phyloP scores from a whole-genome alignment of 2,797 vertebrate genomes.

The Hydrocynus forskahlii region DNA sequence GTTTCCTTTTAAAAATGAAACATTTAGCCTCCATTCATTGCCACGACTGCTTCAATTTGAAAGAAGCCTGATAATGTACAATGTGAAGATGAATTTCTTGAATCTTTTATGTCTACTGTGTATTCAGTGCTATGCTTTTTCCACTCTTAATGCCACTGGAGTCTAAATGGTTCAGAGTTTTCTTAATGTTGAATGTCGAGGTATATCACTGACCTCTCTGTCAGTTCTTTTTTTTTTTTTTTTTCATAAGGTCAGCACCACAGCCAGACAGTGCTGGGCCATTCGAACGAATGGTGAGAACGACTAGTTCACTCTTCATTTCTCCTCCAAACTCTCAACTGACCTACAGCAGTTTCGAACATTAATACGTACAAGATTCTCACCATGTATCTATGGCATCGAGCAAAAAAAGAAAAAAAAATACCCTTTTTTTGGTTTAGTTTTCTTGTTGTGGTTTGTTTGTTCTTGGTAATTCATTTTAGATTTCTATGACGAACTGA shows the following conservation, averaged over 20 bases:
- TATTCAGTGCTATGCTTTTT: slow-evolving; percentile 17
- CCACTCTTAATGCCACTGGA: slow-evolving; percentile 27
- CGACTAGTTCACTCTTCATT: slow-evolving; percentile 29
- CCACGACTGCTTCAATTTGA: background rate
- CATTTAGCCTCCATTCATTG: background rate
- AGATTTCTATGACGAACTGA: slow-evolving; percentile 55
- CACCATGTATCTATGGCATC: slow-evolving; percentile 46
- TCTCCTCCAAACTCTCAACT: slow-evolving; percentile 42
- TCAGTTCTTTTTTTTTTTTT: slow-evolving; percentile 24
- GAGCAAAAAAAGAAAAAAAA: slow-evolving; percentile 8
- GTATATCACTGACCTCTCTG: slow-evolving; percentile 42
- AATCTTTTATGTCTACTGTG: background rate
- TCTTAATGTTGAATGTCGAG: slow-evolving; percentile 41
- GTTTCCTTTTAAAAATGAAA: background rate
- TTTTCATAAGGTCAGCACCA: background rate
- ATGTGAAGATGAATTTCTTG: background rate
- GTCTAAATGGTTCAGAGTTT: slow-evolving; percentile 19
- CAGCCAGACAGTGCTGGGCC: slow-evolving; percentile 27
- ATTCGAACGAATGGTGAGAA: slow-evolving; percentile 36
- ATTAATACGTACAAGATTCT: slow-evolving; percentile 38
- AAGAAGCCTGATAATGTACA: background rate
- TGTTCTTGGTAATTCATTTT: slow-evolving; percentile 56
- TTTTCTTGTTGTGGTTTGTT: slow-evolving; percentile 57
- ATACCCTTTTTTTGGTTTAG: slow-evolving; percentile 12
- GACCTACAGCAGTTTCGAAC: slow-evolving; percentile 40